Evolutionary conservation across 2,888 invertebrate species (phyloP).

Genomic region (Pyrrhopygopsis socrates): DNA sequence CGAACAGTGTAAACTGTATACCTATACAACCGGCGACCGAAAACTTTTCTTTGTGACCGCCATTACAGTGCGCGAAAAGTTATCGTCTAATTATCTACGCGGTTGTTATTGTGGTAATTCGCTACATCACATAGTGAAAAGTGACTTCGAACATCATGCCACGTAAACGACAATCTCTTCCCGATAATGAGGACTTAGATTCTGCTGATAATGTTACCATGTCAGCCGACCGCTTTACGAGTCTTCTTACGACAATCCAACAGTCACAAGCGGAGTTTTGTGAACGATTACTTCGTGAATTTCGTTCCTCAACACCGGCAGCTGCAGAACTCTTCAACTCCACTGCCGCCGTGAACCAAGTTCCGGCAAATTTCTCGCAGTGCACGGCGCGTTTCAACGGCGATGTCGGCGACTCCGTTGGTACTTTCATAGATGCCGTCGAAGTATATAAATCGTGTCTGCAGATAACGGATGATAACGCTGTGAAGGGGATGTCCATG

Average conservation of each 20-base stretch:
- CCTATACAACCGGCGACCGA: background rate
- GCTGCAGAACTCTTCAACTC: background rate
- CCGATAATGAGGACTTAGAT: background rate
- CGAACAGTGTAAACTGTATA: background rate
- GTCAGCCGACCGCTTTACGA: background rate
- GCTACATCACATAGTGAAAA: background rate
- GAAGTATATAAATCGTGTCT: conserved; percentile 86
- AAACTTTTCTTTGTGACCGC: background rate
- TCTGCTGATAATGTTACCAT: background rate
- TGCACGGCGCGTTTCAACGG: conserved; percentile 8
- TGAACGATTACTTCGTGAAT: background rate
- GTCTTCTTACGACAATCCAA: background rate
- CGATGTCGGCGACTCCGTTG: background rate
- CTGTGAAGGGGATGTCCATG: conserved; percentile 74
- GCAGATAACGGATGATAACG: conserved; percentile 86
- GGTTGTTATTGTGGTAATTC: background rate
- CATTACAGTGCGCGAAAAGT: background rate
- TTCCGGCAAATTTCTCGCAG: background rate
- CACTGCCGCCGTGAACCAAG: background rate
- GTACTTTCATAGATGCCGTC: background rate
- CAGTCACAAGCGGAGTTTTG: background rate
- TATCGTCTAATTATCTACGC: background rate
- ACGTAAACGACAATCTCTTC: background rate
- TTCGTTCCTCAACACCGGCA: background rate
- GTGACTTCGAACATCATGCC: background rate